Percentiles rank a stretch among this genome's conserved stretches.
phyloP scores from a whole-genome alignment of 2,888 invertebrate genomes.

The Xestia sexstrigata region DNA sequence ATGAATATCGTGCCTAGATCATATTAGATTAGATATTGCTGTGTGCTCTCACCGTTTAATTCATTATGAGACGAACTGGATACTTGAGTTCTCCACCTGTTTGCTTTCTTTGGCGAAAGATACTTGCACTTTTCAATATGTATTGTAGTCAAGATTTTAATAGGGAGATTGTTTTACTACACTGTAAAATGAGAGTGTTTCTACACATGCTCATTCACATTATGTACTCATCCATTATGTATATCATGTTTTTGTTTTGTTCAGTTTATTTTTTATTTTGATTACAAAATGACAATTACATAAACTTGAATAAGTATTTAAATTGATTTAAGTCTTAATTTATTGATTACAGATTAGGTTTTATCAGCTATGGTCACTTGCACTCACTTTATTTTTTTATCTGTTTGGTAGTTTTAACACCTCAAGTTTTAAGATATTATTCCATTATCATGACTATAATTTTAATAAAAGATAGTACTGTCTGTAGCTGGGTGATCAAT shows the following conservation, averaged over 20 bases:
- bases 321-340: neutral
- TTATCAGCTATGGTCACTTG: neutral
- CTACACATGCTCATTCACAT: constrained; percentile 32
- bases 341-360: neutral
- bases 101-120: constrained; percentile 48
- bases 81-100: constrained; percentile 23
- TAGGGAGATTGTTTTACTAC: constrained; percentile 42
- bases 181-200: constrained; percentile 31
- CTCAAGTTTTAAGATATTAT: neutral
- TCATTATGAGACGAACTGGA: constrained; percentile 41
- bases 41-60: constrained; percentile 69
- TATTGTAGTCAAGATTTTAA: constrained; percentile 39
- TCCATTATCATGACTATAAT: neutral
- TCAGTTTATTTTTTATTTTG: constrained; percentile 14
- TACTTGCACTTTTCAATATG: constrained; percentile 52
- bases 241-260: constrained; percentile 28
- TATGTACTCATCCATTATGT: constrained; percentile 22
- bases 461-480: neutral
- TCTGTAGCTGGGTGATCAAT: neutral
- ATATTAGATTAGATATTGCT: constrained; percentile 82
- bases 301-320: neutral
- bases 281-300: constrained; percentile 17
- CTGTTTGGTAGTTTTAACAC: neutral
- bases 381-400: neutral
- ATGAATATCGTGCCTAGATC: constrained; percentile 84